Evolutionary conservation across 2,888 invertebrate species (phyloP), one percentile per base, ranked within the genome.

Genomic region (Cetonia aurata): DNA sequence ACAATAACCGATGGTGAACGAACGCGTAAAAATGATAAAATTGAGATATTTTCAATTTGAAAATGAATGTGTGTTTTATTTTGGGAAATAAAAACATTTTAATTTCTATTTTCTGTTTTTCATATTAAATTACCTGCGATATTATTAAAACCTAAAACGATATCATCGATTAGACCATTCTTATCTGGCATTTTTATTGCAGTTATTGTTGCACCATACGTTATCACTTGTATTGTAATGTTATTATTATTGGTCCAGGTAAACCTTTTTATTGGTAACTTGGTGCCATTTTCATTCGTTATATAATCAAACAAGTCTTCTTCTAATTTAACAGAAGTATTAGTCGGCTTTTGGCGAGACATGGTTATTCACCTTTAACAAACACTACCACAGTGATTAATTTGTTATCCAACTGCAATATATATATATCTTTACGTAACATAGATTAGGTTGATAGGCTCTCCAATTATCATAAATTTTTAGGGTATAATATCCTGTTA

Each of bases 121-220:
- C 25, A 25, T 25, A 41, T 55, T 56, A 4, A 69, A 52, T 72
- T 88, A 92, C 96, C 96, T 86, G 91, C 88, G 77, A 96, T 86
- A 71, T 91, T 88, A 82, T 96, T 94, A 79, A 92, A 96, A 15
- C 96, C 96, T 73, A 95, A 89, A 1, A 93, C 89, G 12, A 97
- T 87, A 80, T 97, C 96, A 33, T 90, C 92, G 6, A 92, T 79
- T 8, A 87, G 85, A 41, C 94, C 94, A 80, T 89, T 85, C 75
- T 88, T 90, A 81, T 95, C 93, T 0, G 95, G 95, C 2, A 92
- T 89, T 81, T 89, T 88, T 10, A 97, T 88, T n/a, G 91, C 88
- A 0, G 92, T 93, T 69, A 97, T 91, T 0, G 94, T 93, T 0
- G 95, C 96, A 46, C 96, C 97, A 77, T 93, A 93, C n/a, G 91